These are phyloP conservation scores for Matsumyia berberina DNA, from an alignment of 2,888 invertebrate species.

Conservation along the genomic window DNA sequence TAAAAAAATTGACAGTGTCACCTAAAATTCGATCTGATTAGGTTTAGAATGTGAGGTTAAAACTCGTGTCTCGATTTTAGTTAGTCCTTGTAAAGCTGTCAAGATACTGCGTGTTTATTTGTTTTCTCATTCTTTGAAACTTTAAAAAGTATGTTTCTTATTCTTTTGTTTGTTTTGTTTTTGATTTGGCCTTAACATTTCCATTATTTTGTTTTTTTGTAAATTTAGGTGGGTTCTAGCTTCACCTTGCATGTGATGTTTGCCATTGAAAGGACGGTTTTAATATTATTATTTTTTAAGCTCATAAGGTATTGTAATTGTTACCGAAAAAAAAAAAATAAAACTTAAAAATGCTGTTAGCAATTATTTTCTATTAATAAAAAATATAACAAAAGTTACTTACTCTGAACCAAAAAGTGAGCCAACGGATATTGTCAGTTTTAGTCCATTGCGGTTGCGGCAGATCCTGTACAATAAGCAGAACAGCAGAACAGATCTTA, in stretches of 20 bases:
- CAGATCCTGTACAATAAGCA: no score
- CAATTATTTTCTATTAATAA: neutral
- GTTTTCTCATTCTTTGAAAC: slow-evolving; percentile 42
- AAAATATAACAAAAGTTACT: neutral
- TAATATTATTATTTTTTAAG: slow-evolving; percentile 41
- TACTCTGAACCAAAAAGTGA: neutral
- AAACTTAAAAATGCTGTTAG: neutral
- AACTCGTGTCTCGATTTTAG: neutral
- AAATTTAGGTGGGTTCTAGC: slow-evolving; percentile 74
- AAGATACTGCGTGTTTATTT: slow-evolving; percentile 34
- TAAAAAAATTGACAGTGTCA: slow-evolving; percentile 54
- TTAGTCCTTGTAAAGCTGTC: slow-evolving; percentile 11
- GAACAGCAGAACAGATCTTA: no score
- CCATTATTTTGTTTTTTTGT: slow-evolving; percentile 48
- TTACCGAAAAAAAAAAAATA: neutral
- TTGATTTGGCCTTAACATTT: slow-evolving; percentile 66
- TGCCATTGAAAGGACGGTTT: slow-evolving; percentile 68
- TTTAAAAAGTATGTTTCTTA: slow-evolving; percentile 62
- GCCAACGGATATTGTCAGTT: no score
- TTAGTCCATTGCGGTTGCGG: no score
- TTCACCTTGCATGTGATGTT: slow-evolving; percentile 71
- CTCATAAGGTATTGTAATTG: slow-evolving; percentile 6
- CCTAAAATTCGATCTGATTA: slow-evolving; percentile 39
- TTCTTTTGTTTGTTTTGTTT: slow-evolving; percentile 34
- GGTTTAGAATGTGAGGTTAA: slow-evolving; percentile 12